phyloP scores from a whole-genome alignment of 2,888 invertebrate species.

The Choristoneura rosaceana region DNA sequence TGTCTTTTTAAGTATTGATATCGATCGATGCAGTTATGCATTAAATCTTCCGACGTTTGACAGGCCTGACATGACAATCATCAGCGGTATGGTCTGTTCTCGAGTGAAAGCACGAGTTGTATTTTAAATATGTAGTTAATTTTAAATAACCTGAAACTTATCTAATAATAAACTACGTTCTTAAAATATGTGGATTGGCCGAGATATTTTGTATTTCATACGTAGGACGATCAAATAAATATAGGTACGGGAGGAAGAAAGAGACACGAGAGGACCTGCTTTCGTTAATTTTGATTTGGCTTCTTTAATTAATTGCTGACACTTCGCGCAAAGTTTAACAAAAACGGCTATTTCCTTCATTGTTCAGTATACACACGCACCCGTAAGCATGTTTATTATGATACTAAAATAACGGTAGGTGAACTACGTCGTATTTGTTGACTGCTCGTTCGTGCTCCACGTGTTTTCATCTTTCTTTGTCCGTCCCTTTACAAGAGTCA shows the following conservation, averaged over 20 bases:
- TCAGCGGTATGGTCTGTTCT: background rate
- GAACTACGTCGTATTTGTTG: constrained; percentile 37
- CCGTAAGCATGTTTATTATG: constrained; percentile 10
- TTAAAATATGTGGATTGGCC: constrained; percentile 21
- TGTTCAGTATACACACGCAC: constrained; percentile 10
- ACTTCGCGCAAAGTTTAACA: constrained; percentile 12
- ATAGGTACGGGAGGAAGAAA: background rate
- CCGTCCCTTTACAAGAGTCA: background rate
- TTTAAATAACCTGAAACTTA: constrained; percentile 3
- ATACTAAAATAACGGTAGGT: constrained; percentile 29
- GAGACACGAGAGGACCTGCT: constrained; percentile 10
- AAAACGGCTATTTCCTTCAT: constrained; percentile 33
- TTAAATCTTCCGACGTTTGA: background rate
- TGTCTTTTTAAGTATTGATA: background rate
- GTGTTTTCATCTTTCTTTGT: constrained; percentile 38
- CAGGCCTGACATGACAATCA: background rate
- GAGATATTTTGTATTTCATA: constrained; percentile 2
- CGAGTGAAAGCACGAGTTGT: background rate
- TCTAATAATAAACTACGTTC: background rate
- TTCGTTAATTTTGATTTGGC: constrained; percentile 12
- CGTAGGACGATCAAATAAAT: constrained; percentile 1
- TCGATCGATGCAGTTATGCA: background rate
- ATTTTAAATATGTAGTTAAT: background rate
- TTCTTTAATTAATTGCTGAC: constrained; percentile 6
- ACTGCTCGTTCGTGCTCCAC: constrained; percentile 27